Base-by-base conservation (phyloP, 2,113 vertebrate species). In the Gymnogyps californianus region DNA sequence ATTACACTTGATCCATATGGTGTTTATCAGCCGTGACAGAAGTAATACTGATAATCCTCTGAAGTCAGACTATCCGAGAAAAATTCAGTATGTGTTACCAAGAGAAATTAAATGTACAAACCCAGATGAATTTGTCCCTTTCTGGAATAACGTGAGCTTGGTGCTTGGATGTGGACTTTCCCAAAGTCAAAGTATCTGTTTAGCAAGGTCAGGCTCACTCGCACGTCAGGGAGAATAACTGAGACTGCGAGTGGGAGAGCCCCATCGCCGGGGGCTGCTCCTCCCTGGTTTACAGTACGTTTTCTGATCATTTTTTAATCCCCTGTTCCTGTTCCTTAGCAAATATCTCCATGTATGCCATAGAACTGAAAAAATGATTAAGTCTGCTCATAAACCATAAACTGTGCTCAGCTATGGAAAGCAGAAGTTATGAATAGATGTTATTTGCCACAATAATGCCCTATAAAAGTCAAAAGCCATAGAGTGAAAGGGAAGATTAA, bases 401-500 rank as follows among this genome's bases (percentile, higher is more conserved):
- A 40, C 58, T 14, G 29, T 70, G 93, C 54, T 94, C 55, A 36
- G 67, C 74, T 87, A 12, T 70, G 81, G 93, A 79, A 87, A 89
- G 87, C 77, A 66, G n/a, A 77, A 87, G 49, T 96, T 96, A 87
- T 72, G 80, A 81, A 49, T 67, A 94, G 82, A 70, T 86, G 83
- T 79, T 86, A 62, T 81, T 96, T 96, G 49, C 94, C n/a, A 34
- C 44, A 91, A 74, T 93, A 95, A 95, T 84, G 82, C 69, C 54
- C 71, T 76, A 87, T 87, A 83, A 92, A 97, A 95, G 77, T 94
- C 31, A 83, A 94, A 95, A 79, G 28, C 25, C n/a, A 3, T 66
- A 76, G 77, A 58, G 28, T 52, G 51, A 82, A 96, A 76, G 83
- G 83, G 83, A 93, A 97, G 96, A 96, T 96, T 91, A 96, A 84